Conservation (phyloP, 2,888 invertebrate genomes). For the Dolichomitus sp. region DNA sequence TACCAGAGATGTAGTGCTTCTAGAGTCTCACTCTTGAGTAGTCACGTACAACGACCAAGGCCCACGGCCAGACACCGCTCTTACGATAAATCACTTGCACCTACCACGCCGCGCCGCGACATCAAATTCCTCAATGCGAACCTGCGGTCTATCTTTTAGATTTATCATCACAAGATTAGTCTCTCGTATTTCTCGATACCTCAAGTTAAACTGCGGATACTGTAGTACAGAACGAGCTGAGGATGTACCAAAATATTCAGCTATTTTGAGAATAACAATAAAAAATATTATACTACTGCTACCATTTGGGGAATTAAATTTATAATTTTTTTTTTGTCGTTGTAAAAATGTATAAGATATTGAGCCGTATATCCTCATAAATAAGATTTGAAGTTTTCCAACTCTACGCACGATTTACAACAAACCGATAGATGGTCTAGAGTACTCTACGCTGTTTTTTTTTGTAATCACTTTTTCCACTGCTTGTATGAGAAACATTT, state of each 20-base stretch:
- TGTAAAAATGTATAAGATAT: too few relatives aligned
- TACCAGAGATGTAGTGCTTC: slow-evolving; percentile 14
- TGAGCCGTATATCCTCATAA: too few relatives aligned
- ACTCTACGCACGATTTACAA: too few relatives aligned
- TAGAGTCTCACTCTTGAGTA: slow-evolving; percentile 41
- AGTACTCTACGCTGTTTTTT: too few relatives aligned
- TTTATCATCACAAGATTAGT: slow-evolving; percentile 54
- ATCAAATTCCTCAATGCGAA: slow-evolving; percentile 58
- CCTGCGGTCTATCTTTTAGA: slow-evolving; percentile 46
- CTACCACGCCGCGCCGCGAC: slow-evolving; percentile 45
- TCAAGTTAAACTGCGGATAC: not conserved
- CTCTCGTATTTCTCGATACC: slow-evolving; percentile 36
- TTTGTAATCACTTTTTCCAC: too few relatives aligned
- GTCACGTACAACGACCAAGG: slow-evolving; percentile 58
- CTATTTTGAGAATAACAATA: not conserved
- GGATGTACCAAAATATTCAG: not conserved
- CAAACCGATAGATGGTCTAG: too few relatives aligned
- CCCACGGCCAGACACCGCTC: slow-evolving; percentile 35
- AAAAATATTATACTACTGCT: not conserved
- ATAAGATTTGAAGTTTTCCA: too few relatives aligned
- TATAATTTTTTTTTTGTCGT: too few relatives aligned
- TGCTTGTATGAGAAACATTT: too few relatives aligned
- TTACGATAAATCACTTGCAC: slow-evolving; percentile 56
- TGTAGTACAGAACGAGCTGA: not conserved
- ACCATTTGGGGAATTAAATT: too few relatives aligned